A percentile compares a stretch with the other conserved stretches of the same genome.
Conservation (phyloP, 1,140 invertebrate genomes). For the Drosophila pseudoobscura region DNA sequence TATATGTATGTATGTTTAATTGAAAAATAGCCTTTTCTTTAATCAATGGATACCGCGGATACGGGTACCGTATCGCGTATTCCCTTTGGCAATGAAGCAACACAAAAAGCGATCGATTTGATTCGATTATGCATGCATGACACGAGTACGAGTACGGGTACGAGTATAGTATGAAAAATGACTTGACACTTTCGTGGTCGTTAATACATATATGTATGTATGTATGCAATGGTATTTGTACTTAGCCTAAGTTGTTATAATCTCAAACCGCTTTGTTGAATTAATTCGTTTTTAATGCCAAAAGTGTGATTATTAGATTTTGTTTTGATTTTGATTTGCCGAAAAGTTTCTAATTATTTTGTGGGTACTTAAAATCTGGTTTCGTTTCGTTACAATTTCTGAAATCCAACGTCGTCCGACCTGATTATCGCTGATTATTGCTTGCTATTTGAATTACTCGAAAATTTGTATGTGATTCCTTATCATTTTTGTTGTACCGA, state of each 20-base stretch:
- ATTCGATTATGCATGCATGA: slow-evolving; percentile 48
- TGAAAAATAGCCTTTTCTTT: slow-evolving; percentile 51
- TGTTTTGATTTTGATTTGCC: slow-evolving; percentile 78
- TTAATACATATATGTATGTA: neutral
- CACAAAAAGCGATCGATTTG: slow-evolving; percentile 58
- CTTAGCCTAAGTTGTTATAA: slow-evolving; percentile 50
- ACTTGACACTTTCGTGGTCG: slow-evolving; percentile 25
- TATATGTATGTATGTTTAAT: slow-evolving; percentile 63
- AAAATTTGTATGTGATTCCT: slow-evolving; percentile 64
- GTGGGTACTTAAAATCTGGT: slow-evolving; percentile 43
- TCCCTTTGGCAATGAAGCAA: slow-evolving; percentile 52
- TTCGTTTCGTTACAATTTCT: slow-evolving; percentile 40
- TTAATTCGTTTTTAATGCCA: slow-evolving; percentile 44
- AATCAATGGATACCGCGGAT: slow-evolving; percentile 24
- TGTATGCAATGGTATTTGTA: slow-evolving; percentile 29
- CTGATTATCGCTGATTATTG: slow-evolving; percentile 34
- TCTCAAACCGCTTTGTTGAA: slow-evolving; percentile 40
- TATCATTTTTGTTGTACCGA: slow-evolving; percentile 36
- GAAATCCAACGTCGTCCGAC: slow-evolving; percentile 55
- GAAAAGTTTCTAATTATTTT: slow-evolving; percentile 54
- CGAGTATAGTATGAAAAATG: slow-evolving; percentile 49
- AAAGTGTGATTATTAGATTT: slow-evolving; percentile 38
- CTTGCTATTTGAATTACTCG: slow-evolving; percentile 71
- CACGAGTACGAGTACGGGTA: neutral
- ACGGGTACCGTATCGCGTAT: neutral